These are phyloP conservation scores for Drosophila meridionalis DNA, from an alignment of 2,888 invertebrate genomes.

Conservation along the genomic window DNA sequence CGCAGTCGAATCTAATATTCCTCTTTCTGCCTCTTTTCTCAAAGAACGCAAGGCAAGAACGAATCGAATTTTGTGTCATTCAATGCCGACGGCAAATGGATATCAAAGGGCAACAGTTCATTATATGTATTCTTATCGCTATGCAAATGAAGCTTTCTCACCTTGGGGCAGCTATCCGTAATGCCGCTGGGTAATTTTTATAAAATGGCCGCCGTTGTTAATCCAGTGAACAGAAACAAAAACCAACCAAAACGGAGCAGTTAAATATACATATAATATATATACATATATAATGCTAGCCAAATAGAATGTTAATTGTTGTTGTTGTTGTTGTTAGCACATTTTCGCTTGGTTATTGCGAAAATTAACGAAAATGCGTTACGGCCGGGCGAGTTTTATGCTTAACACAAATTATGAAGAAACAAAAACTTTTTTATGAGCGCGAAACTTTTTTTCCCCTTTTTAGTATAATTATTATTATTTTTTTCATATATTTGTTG, in stretches of 20 bases:
- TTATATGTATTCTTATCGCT: slow-evolving; percentile 3
- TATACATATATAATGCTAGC: slow-evolving; percentile 18
- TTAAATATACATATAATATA: slow-evolving; percentile 2
- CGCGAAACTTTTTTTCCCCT: slow-evolving; percentile 24
- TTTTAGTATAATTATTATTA: slow-evolving; percentile 7
- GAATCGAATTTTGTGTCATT: slow-evolving; percentile 31
- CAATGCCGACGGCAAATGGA: slow-evolving; percentile 59
- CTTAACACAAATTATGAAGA: slow-evolving; percentile 43
- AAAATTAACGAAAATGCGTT: slow-evolving; percentile 49
- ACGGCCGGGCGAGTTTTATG: slow-evolving; percentile 59
- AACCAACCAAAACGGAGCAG: neutral
- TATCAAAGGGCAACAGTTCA: slow-evolving; percentile 12
- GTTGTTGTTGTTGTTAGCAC: slow-evolving; percentile 49
- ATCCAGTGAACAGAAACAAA: slow-evolving; percentile 39
- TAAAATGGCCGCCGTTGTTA: slow-evolving; percentile 68
- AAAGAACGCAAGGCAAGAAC: slow-evolving; percentile 31
- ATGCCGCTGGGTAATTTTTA: slow-evolving; percentile 74
- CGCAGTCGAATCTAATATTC: neutral
- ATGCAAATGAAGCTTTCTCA: slow-evolving; percentile 53
- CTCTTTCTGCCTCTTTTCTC: neutral
- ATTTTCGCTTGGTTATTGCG: slow-evolving; percentile 44
- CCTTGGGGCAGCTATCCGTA: slow-evolving; percentile 82
- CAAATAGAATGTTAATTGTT: slow-evolving; percentile 53
- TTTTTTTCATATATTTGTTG: neutral
- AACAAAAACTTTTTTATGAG: slow-evolving; percentile 32